These are phyloP conservation scores for Spinus olivaceus DNA, from an alignment of 2,797 vertebrate species.

Conservation along the genomic window DNA sequence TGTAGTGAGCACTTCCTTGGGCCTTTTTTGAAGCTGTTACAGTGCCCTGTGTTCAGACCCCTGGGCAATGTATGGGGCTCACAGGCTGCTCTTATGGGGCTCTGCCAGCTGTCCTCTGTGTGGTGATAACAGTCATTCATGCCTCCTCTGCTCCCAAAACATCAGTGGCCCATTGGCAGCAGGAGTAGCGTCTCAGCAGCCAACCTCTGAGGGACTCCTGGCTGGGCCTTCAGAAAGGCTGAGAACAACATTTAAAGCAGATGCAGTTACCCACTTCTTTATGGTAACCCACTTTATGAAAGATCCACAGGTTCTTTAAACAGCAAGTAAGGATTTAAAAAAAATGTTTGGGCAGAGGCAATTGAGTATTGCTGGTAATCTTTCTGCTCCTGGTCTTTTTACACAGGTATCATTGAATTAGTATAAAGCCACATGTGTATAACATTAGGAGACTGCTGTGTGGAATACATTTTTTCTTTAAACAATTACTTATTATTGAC, in stretches of 20 bases:
- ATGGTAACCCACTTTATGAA: not conserved
- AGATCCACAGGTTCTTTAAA: not conserved
- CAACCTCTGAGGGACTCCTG: not conserved
- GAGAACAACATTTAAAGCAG: not conserved
- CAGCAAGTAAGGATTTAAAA: not conserved
- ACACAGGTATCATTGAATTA: not conserved
- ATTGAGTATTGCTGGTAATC: not conserved
- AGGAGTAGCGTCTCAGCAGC: not conserved
- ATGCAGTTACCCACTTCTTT: not conserved
- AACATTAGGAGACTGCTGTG: not conserved
- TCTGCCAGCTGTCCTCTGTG: not conserved
- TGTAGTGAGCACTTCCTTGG: not conserved
- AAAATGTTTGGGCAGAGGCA: not conserved
- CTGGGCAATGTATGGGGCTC: not conserved
- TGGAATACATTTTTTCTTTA: not conserved
- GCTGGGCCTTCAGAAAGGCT: not conserved
- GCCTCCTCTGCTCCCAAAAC: not conserved
- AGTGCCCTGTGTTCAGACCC: not conserved
- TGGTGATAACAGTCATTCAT: not conserved
- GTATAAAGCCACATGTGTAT: not conserved
- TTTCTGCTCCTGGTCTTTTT: not conserved
- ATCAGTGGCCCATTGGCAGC: not conserved
- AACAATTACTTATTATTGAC: not conserved
- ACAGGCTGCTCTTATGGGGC: not conserved
- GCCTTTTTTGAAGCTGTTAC: not conserved